Evolutionary conservation across 1,140 invertebrate species (phyloP), one percentile per base, ranked within the genome.

Genomic region (Bemisia tabaci): DNA sequence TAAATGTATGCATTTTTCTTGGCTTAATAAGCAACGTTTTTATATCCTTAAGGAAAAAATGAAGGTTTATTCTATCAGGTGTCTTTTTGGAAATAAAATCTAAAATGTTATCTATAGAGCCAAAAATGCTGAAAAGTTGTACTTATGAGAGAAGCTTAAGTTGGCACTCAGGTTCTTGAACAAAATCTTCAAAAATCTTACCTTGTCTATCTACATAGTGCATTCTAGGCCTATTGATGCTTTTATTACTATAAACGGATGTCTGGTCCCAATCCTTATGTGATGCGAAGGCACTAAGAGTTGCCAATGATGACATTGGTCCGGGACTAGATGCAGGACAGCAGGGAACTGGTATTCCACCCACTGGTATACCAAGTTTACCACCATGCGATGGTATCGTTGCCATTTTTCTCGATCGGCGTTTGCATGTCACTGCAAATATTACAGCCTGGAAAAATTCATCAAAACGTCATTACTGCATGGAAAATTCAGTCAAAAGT

Each of bases 241-340:
- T 93, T 72, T 92, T 81, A 66, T 89, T 88, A 75, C 92, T 94
- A 77, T 95, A 94, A 22, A 90, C 90, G 1, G 92, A 95, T 21
- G 94, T 85, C 77, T 94, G 92, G 79, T 96, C 93, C 92, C 92
- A 95, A 77, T 96, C 92, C 75, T 88, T 89, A 75, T 88, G 89
- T 71, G 86, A 84, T 75, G 89, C 90, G 77, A 89, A 92, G 65
- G 88, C 89, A 71, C 85, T 87, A 24, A 87, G 75, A 1, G 82
- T 79, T n/a, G 90, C 89, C 73, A 92, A 82, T 11, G 89, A 90
- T n/a, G 89, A 88, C 63, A 92, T 77, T 2, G 88, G 89, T 39
- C 87, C 88, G 27, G 88, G 87, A 74, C 86, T 89, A 64, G 86
- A 85, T 63, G 82, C 82, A 24, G 85, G 79, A 76, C 89, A 91